phyloP scores from a whole-genome alignment of 1,140 invertebrate genomes.

The Scaptomyza montana region DNA sequence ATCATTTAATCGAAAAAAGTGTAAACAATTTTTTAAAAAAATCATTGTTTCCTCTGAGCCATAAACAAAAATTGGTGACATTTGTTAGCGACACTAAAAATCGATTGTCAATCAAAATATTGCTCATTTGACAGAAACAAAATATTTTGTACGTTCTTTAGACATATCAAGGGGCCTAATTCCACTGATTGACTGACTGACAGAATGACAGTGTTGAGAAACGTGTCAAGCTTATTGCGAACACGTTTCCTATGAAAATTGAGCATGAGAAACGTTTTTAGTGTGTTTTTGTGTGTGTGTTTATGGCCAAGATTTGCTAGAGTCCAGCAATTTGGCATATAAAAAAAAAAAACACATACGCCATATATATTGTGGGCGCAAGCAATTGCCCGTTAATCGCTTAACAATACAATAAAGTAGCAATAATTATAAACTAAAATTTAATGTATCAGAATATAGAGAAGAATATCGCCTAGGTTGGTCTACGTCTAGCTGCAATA shows the following conservation, averaged over 20 bases:
- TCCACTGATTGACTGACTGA: slow-evolving; percentile 34
- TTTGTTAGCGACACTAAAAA: slow-evolving; percentile 57
- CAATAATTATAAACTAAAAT: slow-evolving; percentile 78
- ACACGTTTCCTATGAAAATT: slow-evolving; percentile 37
- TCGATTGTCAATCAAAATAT: slow-evolving; percentile 75
- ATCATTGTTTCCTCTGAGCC: slow-evolving; percentile 39
- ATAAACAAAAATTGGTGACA: slow-evolving; percentile 33
- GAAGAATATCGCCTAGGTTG: slow-evolving; percentile 16
- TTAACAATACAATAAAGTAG: slow-evolving; percentile 83
- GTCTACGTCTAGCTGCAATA: slow-evolving; percentile 20
- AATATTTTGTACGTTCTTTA: slow-evolving; percentile 30
- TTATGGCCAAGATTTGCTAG: slow-evolving; percentile 75
- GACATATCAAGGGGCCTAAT: slow-evolving; percentile 29
- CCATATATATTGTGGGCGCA: slow-evolving; percentile 49
- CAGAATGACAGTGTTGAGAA: slow-evolving; percentile 26
- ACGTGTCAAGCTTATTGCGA: slow-evolving; percentile 43
- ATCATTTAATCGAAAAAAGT: slow-evolving; percentile 48
- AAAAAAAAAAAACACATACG: neutral
- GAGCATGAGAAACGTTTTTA: too few relatives aligned
- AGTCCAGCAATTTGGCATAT: slow-evolving; percentile 29
- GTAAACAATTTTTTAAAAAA: slow-evolving; percentile 11
- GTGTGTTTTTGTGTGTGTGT: slow-evolving; percentile 34
- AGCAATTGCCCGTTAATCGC: slow-evolving; percentile 71
- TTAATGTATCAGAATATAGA: slow-evolving; percentile 50
- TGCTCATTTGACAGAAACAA: slow-evolving; percentile 22